phyloP scores from a whole-genome alignment of 1,140 invertebrate species.

The Cydia splendana region DNA sequence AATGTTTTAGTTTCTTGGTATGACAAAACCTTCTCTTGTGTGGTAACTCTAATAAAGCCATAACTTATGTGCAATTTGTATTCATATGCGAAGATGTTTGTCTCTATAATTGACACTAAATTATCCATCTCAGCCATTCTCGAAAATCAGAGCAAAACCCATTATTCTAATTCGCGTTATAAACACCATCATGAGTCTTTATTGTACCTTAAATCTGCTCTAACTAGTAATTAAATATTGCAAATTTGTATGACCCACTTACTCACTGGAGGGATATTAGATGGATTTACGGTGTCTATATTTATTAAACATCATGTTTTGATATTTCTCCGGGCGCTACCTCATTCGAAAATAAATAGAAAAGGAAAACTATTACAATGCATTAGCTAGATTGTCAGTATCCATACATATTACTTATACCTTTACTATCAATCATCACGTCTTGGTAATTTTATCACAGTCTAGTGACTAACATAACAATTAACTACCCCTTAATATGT shows the following conservation, averaged over 20 bases:
- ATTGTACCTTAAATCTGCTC: background rate
- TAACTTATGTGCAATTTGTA: background rate
- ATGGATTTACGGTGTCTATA: no score
- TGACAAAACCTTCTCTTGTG: background rate
- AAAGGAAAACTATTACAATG: no score
- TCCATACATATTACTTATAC: no score
- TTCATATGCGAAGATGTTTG: background rate
- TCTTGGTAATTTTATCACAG: no score
- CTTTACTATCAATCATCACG: no score
- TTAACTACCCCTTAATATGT: no score
- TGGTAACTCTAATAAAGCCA: constrained; percentile 32
- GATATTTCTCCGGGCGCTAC: no score
- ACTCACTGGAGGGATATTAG: no score
- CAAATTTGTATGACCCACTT: background rate
- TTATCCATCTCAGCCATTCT: background rate
- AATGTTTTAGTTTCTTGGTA: background rate
- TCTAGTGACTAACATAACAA: no score
- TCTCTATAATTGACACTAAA: background rate
- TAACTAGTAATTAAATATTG: background rate
- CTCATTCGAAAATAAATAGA: no score
- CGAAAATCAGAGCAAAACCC: background rate
- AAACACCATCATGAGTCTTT: background rate
- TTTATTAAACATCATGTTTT: no score
- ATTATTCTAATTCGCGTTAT: background rate
- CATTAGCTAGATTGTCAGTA: no score